Base-by-base conservation (phyloP, 2,797 vertebrate species). In the Coregonus ussuriensis region DNA sequence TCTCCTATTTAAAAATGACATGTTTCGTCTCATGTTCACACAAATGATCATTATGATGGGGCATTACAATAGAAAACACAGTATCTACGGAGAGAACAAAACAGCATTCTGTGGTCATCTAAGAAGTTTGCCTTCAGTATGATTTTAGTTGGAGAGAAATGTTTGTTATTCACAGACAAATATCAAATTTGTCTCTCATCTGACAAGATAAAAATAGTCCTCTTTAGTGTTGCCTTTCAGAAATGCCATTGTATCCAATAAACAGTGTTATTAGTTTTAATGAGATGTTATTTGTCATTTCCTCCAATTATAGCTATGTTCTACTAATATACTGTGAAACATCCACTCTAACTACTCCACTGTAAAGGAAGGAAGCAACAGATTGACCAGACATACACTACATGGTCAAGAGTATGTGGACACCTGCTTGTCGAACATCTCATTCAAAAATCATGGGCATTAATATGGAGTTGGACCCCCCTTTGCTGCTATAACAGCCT, bases 101-200 rank as follows among this genome's bases (percentile, higher is more conserved):
- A 35, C 25, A 33, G 6, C 14, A 16, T 25, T 25, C 25, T 25
- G 25, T 25, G 25, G 25, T 25, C 25, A 25, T 25, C 9, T 6
- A 16, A 52, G n/a, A 4, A 62, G 51, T 76, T 74, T 66, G 29
- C 41, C 75, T 25, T 70, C 51, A 65, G 47, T 71, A 7, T 62
- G 66, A 70, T 81, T 71, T 74, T 81, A 77, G 74, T 81, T 81
- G 79, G 74, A 67, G 35, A 54, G 63, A 72, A 66, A 76, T 11
- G 21, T 65, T 54, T 65, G 56, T 72, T 71, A 37, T 25, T 54
- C 41, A 65, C 21, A 71, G 59, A 77, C 35, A 65, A 31, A 71
- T 35, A n/a, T 71, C 25, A 4, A 7, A 14, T 35, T 51, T 13
- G 15, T 18, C 14, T 52, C 47, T 66, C 62, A 73, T 41, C 25